Evolutionary conservation across 2,797 vertebrate species (phyloP).

Genomic region (Carcharodon carcharias): DNA sequence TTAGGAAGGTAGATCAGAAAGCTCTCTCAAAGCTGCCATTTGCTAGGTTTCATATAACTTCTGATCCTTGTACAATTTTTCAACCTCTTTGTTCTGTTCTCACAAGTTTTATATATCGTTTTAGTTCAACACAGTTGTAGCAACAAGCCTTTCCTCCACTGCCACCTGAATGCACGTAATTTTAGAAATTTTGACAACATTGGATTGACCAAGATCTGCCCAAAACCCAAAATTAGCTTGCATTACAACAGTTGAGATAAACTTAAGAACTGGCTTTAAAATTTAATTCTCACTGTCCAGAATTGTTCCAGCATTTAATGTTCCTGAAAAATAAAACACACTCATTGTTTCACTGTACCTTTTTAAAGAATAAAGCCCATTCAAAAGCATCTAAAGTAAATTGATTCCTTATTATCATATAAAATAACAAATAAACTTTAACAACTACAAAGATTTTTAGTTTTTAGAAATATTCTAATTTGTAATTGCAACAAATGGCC

Average conservation of each 20-base stretch:
- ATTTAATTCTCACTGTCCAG: background rate
- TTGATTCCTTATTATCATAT: background rate
- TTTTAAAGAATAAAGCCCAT: background rate
- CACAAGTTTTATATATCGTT: too few relatives aligned
- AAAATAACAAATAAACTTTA: background rate
- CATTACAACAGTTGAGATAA: background rate
- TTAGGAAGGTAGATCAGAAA: too few relatives aligned
- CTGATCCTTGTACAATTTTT: too few relatives aligned
- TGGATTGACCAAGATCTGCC: background rate
- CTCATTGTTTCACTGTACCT: background rate
- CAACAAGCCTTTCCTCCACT: too few relatives aligned
- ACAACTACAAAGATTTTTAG: background rate
- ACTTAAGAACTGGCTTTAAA: background rate
- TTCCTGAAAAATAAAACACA: background rate
- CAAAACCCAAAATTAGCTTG: background rate
- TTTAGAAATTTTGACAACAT: background rate
- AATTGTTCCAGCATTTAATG: background rate
- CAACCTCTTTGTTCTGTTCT: too few relatives aligned
- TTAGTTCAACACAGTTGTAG: too few relatives aligned
- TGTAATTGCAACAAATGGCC: background rate
- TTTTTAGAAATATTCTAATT: background rate
- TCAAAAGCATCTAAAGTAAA: background rate
- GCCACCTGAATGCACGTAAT: too few relatives aligned
- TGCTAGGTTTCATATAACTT: too few relatives aligned
- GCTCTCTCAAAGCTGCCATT: too few relatives aligned